Evolutionary conservation across 2,797 vertebrate species (phyloP).

Genomic region (Moxostoma hubbsi): DNA sequence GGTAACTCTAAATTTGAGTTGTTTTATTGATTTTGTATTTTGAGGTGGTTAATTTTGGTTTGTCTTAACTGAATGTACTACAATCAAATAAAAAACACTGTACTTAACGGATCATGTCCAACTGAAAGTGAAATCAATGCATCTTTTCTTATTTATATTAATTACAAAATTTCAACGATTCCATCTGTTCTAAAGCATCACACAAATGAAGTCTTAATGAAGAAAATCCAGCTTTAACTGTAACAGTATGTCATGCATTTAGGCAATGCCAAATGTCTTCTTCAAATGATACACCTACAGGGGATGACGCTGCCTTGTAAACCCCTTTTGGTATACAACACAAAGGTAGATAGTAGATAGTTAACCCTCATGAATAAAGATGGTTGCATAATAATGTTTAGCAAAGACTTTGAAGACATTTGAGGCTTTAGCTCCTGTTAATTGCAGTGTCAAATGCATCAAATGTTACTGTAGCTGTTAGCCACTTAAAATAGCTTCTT

Average conservation of each 20-base stretch:
- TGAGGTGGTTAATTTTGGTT: not conserved
- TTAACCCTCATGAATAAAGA: too few relatives aligned
- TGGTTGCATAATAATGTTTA: not conserved
- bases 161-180: constrained; percentile 65
- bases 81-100: constrained; percentile 50
- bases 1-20: not conserved
- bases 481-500: not conserved
- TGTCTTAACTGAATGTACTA: not conserved
- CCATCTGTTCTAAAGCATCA: constrained; percentile 67
- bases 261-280: constrained; percentile 56
- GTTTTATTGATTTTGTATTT: not conserved
- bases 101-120: constrained; percentile 62
- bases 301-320: constrained; percentile 49
- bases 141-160: constrained; percentile 48
- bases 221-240: constrained; percentile 65
- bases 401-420: not conserved
- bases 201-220: constrained; percentile 69
- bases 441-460: not conserved
- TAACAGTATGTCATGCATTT: constrained; percentile 59
- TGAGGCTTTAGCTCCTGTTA: not conserved
- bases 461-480: not conserved
- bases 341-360: too few relatives aligned
- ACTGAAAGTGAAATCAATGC: constrained; percentile 61
- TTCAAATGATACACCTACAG: constrained; percentile 59
- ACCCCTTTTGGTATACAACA: constrained; percentile 50